Percentiles rank a stretch among this genome's conserved stretches.
Conservation (phyloP, 2,888 invertebrate species). For the Clepsis dumicolana region DNA sequence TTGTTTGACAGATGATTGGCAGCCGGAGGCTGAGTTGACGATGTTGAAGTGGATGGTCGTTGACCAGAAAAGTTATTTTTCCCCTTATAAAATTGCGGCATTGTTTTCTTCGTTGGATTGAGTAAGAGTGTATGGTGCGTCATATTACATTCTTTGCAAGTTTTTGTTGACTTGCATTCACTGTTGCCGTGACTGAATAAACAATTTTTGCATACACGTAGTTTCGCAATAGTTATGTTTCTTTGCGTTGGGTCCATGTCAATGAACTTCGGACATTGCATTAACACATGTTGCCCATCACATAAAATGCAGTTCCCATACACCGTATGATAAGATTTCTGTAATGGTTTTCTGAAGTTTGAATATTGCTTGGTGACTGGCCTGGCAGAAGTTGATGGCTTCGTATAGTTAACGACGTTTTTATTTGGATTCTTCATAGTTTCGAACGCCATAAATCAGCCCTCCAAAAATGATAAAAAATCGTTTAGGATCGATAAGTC, state of each 20-base stretch:
- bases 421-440: slow-evolving; percentile 23
- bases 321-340: slow-evolving; percentile 13
- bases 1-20: background rate
- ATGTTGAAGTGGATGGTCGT: background rate
- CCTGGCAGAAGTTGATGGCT: background rate
- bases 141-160: slow-evolving; percentile 36
- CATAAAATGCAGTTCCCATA: slow-evolving; percentile 25
- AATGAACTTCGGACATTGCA: slow-evolving; percentile 30
- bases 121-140: slow-evolving; percentile 16
- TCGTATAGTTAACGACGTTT: background rate
- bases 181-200: slow-evolving; percentile 23
- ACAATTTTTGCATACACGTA: slow-evolving; percentile 36
- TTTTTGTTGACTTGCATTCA: slow-evolving; percentile 24
- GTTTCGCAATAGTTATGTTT: slow-evolving; percentile 19
- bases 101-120: background rate
- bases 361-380: background rate
- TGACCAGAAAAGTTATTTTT: background rate
- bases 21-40: background rate
- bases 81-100: background rate
- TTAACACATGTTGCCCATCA: slow-evolving; percentile 24
- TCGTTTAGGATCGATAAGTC: slow-evolving; percentile 39
- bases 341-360: background rate
- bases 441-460: slow-evolving; percentile 46
- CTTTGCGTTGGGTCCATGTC: slow-evolving; percentile 17
- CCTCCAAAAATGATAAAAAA: slow-evolving; percentile 45